Evolutionary conservation across 2,113 vertebrate genomes (phyloP), one percentile per base, ranked within the genome.

Genomic region (Larimichthys polyactis): DNA sequence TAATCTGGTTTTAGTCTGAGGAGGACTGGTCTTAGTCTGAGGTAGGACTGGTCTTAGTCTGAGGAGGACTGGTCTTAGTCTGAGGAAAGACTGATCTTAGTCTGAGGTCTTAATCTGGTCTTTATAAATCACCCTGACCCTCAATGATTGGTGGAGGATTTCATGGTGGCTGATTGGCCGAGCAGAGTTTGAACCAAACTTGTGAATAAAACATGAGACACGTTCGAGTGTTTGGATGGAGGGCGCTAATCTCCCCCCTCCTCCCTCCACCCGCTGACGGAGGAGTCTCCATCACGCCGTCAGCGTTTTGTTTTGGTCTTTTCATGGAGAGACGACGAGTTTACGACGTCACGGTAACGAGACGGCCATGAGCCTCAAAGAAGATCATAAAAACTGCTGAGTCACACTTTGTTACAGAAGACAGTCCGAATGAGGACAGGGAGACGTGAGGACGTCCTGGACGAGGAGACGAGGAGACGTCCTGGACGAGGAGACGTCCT

Each of bases 121-220:
- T 36, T 36, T 36, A 36, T 36, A 36, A 36, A 36, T 7, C 32
- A 36, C 5, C 7, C 32, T 36, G 5, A 7, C 32, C 32, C 32
- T 36, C 32, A 1, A 6, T 36, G 32, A 36, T 36, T 36, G 32
- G 32, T 36, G 32, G 32, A 6, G 22, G 29, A 27, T 2, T 43
- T 16, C 44, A 55, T 8, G 29, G 19, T 5, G 36, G 55, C 1
- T 4, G 83, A 83, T 83, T 78, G 84, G 84, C 77, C 71, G 78
- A 64, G 73, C 29, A 10, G 9, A 70, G 74, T 85, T 85, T 79
- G 60, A 86, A 83, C 66, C 60, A 67, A 78, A 75, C 80, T 65
- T 62, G 73, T 86, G 83, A 92, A 89, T 82, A 69, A 84, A 80
- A 72, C 81, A 89, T 69, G 12, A 78, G 22, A 14, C 0, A 17